A percentile compares a stretch with the other conserved stretches of the same genome.
Conservation (phyloP, 2,113 vertebrate genomes). For the Gopherus flavomarginatus region DNA sequence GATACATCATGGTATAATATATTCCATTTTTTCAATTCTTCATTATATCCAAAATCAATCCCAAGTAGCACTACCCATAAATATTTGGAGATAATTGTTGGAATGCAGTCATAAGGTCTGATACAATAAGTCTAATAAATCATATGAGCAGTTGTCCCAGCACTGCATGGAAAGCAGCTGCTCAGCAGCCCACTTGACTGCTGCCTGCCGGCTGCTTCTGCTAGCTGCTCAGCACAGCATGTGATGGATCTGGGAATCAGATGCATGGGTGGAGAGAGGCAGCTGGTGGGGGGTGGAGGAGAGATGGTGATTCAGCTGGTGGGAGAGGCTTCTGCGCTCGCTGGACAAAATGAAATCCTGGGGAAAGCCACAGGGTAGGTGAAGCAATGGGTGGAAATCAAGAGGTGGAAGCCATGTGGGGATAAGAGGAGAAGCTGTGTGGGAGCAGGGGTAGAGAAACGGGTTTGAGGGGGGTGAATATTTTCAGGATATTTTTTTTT, state of each 20-base stretch:
- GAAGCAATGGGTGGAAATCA: rapidly evolving
- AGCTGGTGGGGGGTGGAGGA: constrained; percentile 53
- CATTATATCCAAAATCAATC: neutral
- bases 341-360: neutral
- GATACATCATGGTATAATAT: neutral
- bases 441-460: neutral
- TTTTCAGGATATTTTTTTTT: neutral
- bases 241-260: constrained; percentile 50
- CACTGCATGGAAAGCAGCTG: constrained; percentile 57
- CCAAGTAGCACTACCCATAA: constrained; percentile 31
- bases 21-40: neutral
- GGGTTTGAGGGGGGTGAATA: neutral
- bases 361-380: neutral
- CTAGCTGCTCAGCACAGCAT: constrained; percentile 13
- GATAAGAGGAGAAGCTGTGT: neutral
- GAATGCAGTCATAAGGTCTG: constrained; percentile 51
- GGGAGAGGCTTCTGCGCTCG: constrained; percentile 41
- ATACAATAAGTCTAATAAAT: constrained; percentile 54
- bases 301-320: constrained; percentile 54
- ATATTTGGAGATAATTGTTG: constrained; percentile 66
- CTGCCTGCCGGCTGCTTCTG: constrained; percentile 73
- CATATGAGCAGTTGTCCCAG: constrained; percentile 53
- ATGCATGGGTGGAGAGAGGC: constrained; percentile 34
- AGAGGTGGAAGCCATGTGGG: neutral
- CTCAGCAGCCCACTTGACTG: constrained; percentile 29